Base-by-base conservation (phyloP, 2,888 invertebrate genomes). In the Griposia aprilina region DNA sequence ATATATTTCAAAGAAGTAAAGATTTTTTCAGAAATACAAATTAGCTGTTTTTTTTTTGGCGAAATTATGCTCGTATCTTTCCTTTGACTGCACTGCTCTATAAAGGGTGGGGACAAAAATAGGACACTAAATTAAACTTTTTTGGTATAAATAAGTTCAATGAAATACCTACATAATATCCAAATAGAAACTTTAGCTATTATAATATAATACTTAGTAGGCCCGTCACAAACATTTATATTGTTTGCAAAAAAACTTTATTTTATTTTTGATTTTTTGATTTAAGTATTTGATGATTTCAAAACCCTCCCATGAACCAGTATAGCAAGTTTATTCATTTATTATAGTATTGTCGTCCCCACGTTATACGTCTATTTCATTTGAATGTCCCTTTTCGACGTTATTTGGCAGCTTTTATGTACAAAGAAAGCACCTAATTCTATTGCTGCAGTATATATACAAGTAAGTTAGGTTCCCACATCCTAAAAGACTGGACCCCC, bases 401-500 rank as follows among this genome's bases (percentile, higher is more conserved):
- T 50, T 13, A 8, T 50, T 41, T 48, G 23, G 23, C 15, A 68
- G 30, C 68, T 50, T 30, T 20, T 4, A 20, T 13, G 5, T 8
- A 10, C 30, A 48, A 48, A 2, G n/a, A 36, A 23, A 57, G 17
- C 17, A 17, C 10, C 20, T 8, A 30, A 15, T 17, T 17, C 0
- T 75, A n/a, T 20, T n/a, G 20, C n/a, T 30, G n/a, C 11, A 41
- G 10, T 26, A 26, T 50, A 48, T 23, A 30, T 0, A 13, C 36
- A 23, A 45, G 45, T 71, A 7, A 7, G 13, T 74, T 1, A 30
- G 17, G 17, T 71, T 30, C 15, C 41, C 63, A 57, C 50, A 41
- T 80, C n/a, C 30, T 20, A 41, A 63, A 65, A 41, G 50, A 41
- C n/a, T 41, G 23, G n/a, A 80, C 20, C 2, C 26, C 26, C 13